Conservation (phyloP, 2,888 invertebrate genomes). For the Sipunculus nudus region DNA sequence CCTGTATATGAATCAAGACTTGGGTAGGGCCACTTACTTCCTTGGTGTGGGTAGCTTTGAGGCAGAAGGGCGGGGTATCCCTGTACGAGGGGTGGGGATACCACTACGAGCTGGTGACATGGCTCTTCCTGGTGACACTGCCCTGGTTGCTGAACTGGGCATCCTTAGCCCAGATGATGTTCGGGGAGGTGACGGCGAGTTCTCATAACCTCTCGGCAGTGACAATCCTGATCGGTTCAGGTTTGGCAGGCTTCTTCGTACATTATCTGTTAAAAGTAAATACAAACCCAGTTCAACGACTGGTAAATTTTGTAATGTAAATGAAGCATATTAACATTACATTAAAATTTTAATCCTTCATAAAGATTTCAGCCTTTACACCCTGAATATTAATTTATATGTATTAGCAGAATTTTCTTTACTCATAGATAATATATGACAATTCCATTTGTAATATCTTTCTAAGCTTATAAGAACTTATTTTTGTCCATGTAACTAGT, state of each 20-base stretch:
- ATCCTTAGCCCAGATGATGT: neutral
- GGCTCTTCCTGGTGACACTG: conserved; percentile 33
- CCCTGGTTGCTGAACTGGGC: conserved; percentile 10
- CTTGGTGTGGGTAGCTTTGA: conserved; percentile 50
- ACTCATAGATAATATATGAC: no score
- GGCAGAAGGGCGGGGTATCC: conserved; percentile 46
- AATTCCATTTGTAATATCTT: no score
- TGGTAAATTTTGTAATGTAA: no score
- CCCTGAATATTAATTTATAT: no score
- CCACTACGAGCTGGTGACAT: conserved; percentile 52
- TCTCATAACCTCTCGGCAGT: conserved; percentile 17
- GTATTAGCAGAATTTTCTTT: no score
- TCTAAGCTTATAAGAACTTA: no score
- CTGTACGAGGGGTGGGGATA: conserved; percentile 47
- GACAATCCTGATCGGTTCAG: conserved; percentile 49
- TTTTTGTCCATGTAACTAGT: no score
- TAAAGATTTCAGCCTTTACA: no score
- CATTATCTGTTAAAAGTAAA: conserved; percentile 40
- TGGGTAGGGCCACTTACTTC: conserved; percentile 48
- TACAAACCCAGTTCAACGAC: no score
- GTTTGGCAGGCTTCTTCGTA: conserved; percentile 53
- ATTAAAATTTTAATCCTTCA: no score
- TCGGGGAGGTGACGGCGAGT: conserved; percentile 11
- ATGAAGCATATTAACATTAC: no score
- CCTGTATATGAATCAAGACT: no score